Evolutionary conservation across 2,797 vertebrate genomes (phyloP).

Genomic region (Hemibagrus guttatus): DNA sequence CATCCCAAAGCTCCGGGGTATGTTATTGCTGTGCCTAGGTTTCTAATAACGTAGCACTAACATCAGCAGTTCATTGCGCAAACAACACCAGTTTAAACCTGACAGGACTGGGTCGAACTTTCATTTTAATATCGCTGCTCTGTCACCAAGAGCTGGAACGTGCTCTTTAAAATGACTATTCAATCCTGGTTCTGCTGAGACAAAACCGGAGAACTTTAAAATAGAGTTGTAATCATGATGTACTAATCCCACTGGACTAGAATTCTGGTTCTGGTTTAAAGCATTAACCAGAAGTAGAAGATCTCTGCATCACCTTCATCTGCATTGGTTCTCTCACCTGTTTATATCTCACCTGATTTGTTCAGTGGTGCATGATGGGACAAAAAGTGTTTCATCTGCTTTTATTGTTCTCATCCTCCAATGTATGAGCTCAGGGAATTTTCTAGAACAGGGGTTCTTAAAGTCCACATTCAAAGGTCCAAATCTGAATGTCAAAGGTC

Average conservation of each 20-base stretch:
- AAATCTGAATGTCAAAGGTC: too few relatives aligned
- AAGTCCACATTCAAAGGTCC: too few relatives aligned
- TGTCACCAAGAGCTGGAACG: neutral
- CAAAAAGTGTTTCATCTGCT: neutral
- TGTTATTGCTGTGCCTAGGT: conserved; percentile 14
- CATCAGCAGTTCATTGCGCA: conserved; percentile 28
- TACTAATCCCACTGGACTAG: neutral
- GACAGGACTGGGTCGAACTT: conserved; percentile 36
- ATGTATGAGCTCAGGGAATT: too few relatives aligned
- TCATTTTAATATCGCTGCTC: neutral
- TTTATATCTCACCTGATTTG: neutral
- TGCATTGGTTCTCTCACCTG: neutral
- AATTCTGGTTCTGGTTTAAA: neutral
- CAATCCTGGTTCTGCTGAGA: neutral
- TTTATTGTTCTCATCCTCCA: neutral
- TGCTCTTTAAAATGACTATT: neutral
- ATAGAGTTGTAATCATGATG: neutral
- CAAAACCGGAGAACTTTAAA: neutral
- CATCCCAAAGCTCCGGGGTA: conserved; percentile 3
- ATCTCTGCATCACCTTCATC: neutral
- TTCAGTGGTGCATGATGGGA: neutral
- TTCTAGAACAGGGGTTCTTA: too few relatives aligned
- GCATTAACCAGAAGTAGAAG: neutral
- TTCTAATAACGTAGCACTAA: conserved; percentile 36
- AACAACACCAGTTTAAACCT: neutral